Percentiles rank a stretch among this genome's conserved stretches.
Conservation (phyloP, 2,888 invertebrate species). For the Oscheius sp. region DNA sequence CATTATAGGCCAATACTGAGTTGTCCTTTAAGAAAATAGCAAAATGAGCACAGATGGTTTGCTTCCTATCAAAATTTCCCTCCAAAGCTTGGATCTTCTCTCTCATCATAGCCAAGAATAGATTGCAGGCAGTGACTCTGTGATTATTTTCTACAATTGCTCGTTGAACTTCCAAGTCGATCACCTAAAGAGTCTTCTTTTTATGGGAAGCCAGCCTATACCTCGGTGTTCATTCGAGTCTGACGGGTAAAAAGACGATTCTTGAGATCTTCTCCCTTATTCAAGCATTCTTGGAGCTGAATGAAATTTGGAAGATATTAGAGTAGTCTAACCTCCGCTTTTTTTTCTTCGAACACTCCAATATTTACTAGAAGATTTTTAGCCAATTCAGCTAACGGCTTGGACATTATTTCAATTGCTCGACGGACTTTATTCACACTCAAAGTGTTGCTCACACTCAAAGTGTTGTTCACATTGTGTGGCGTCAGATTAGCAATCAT, state of each 20-base stretch:
- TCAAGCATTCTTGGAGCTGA: not conserved
- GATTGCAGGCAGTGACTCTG: not conserved
- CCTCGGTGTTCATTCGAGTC: not conserved
- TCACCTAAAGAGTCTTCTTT: not conserved
- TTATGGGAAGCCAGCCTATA: not conserved
- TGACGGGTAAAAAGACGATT: not conserved
- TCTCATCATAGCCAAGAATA: not conserved
- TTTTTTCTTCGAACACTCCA: not conserved
- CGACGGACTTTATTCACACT: not conserved
- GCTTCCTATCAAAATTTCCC: not conserved
- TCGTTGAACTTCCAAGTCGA: not conserved
- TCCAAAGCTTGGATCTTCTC: not conserved
- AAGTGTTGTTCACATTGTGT: conserved; percentile 3
- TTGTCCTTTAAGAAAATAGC: conserved; percentile 1
- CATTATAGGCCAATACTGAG: not conserved
- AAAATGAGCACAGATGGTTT: not conserved
- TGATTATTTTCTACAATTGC: not conserved
- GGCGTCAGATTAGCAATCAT: not conserved
- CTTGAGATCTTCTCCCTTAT: not conserved
- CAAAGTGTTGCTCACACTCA: conserved; percentile 11
- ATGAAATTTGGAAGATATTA: too few species aligned
- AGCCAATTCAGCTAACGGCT: conserved; percentile 1
- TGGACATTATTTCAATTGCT: not conserved
- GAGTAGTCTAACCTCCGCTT: too few species aligned
- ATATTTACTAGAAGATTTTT: not conserved